Evolutionary conservation across 2,797 vertebrate species (phyloP).

Genomic region (Staurois parvus): DNA sequence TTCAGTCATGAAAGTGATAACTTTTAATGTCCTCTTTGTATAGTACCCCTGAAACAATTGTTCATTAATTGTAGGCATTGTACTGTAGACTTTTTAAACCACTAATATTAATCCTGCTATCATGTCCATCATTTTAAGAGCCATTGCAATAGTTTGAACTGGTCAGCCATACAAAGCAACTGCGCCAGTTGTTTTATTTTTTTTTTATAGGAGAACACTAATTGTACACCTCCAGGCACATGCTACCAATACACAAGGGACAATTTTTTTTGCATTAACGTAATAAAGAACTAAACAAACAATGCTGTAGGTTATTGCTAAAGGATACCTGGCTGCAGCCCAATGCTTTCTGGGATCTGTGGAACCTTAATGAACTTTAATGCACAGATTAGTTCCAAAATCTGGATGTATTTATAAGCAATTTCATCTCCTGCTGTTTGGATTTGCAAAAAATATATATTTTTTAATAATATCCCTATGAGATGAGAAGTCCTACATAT

Average conservation of each 20-base stretch:
- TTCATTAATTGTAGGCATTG: constrained; percentile 45
- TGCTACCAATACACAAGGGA: background rate
- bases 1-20: constrained; percentile 31
- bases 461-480: constrained; percentile 35
- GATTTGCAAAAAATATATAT: constrained; percentile 31
- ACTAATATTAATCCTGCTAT: constrained; percentile 35
- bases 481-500: constrained; percentile 63
- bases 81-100: constrained; percentile 43
- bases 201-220: background rate
- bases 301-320: background rate
- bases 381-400: background rate
- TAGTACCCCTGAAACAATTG: constrained; percentile 31
- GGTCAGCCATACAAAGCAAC: constrained; percentile 8
- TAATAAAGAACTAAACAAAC: background rate
- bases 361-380: background rate
- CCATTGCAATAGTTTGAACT: constrained; percentile 25
- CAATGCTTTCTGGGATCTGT: constrained; percentile 1
- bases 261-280: background rate
- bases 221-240: background rate
- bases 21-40: constrained; percentile 46
- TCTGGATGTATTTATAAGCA: constrained; percentile 25
- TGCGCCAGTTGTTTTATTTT: background rate
- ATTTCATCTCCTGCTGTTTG: constrained; percentile 29
- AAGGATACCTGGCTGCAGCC: background rate
- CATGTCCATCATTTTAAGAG: background rate